These are phyloP conservation scores for Agonum fuliginosum DNA, from an alignment of 2,888 invertebrate genomes.

Conservation along the genomic window DNA sequence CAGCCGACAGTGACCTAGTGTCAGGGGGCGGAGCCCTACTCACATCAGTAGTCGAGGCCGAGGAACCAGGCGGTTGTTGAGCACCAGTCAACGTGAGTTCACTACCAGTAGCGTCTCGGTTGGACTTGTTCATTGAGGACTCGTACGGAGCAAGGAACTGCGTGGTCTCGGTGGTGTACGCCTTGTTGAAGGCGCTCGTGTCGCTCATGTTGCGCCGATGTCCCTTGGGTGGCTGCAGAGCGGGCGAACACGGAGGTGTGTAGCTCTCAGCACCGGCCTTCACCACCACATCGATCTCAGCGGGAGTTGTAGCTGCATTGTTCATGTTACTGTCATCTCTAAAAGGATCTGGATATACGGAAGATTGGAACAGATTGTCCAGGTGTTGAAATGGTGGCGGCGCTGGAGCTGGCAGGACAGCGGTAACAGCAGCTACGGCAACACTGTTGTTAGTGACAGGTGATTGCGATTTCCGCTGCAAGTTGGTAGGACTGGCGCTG, in stretches of 20 bases:
- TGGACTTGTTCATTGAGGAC: constrained; percentile 77
- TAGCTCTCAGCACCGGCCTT: constrained; percentile 39
- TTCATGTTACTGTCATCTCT: constrained; percentile 74
- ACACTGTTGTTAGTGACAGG: constrained; percentile 67
- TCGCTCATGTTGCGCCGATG: constrained; percentile 90
- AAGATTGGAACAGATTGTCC: constrained; percentile 79
- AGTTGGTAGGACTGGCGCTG: constrained; percentile 75
- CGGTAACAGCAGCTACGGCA: constrained; percentile 68
- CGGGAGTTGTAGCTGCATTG: constrained; percentile 50
- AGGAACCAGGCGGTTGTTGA: constrained; percentile 69
- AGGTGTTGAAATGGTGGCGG: constrained; percentile 73
- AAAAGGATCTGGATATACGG: constrained; percentile 83
- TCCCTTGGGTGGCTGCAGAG: constrained; percentile 72
- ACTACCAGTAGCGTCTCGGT: constrained; percentile 67
- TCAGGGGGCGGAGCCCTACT: constrained; percentile 68
- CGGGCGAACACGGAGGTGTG: constrained; percentile 70
- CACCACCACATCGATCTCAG: too few relatives aligned
- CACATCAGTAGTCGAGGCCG: constrained; percentile 71
- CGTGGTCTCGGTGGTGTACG: constrained; percentile 83
- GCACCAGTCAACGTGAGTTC: constrained; percentile 61
- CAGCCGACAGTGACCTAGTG: constrained; percentile 73
- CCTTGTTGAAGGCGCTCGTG: constrained; percentile 87
- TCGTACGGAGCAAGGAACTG: constrained; percentile 85
- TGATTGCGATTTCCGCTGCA: constrained; percentile 70
- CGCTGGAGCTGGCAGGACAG: constrained; percentile 57